Conservation (phyloP, 2,113 vertebrate genomes). For the Mus pahari region DNA sequence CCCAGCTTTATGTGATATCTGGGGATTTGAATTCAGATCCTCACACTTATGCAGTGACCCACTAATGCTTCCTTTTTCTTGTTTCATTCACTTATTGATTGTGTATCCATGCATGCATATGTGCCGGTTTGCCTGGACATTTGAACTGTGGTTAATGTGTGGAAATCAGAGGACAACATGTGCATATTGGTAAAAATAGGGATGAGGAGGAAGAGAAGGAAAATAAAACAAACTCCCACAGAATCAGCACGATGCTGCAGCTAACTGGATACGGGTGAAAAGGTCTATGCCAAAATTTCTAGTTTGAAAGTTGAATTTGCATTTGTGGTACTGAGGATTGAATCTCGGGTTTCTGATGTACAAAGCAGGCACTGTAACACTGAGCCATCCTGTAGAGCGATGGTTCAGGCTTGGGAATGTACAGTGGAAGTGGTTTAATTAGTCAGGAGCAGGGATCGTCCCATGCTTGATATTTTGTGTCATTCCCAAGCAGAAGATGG, state of each 20-base stretch:
- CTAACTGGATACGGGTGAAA: not conserved
- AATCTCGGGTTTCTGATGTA: too few species aligned
- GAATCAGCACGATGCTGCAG: not conserved
- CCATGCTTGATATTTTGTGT: not conserved
- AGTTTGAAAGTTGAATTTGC: not conserved
- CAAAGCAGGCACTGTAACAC: not conserved
- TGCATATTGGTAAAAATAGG: not conserved
- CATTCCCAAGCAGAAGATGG: too few species aligned
- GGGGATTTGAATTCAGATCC: not conserved
- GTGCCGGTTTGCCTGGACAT: too few species aligned
- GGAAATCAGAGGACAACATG: not conserved
- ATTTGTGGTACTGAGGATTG: not conserved
- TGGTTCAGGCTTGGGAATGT: not conserved
- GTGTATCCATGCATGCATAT: too few species aligned
- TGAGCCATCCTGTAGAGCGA: not conserved
- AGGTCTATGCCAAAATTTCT: not conserved
- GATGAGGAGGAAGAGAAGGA: not conserved
- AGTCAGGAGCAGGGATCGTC: not conserved
- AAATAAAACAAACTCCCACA: not conserved
- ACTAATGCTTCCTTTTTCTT: not conserved
- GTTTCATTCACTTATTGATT: not conserved
- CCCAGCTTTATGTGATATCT: not conserved
- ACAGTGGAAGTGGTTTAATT: not conserved
- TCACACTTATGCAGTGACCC: not conserved
- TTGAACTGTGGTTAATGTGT: not conserved